Evolutionary conservation across 2,888 invertebrate species (phyloP), one percentile per base, ranked within the genome.

Genomic region (Harpagoxenus sublaevis): DNA sequence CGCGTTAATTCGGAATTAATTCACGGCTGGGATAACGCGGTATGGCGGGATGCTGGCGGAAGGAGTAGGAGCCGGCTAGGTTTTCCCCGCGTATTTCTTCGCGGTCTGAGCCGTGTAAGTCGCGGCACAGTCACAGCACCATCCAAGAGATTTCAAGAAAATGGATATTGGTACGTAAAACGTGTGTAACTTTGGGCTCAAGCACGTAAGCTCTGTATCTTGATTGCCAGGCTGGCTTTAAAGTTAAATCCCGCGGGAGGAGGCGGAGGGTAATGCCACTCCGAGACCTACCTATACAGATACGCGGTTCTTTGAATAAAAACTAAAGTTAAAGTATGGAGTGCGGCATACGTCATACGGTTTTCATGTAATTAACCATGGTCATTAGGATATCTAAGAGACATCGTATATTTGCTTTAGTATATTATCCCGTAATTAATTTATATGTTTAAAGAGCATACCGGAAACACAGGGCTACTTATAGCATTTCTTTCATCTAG

Each of bases 131-230:
- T 84, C 74, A 35, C 23, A 12, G 18, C 62, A 10, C 28, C 23
- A 79, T 87, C 78, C 78, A 66, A 78, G 77, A 66, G 66, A 60
- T 75, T 81, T 68, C 86, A 86, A 86, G 85, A 65, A 88, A 89
- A 88, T 89, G 86, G 83, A 89, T 89, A 88, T 89, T 57, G 90
- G 85, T 85, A 74, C 84, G 66, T 31, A 84, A 78, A 73, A 85
- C 78, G 89, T 88, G 86, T 89, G 75, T 88, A 89, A 89, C 89
- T 89, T 89, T 88, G 60, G 51, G 79, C 86, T 86, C 84, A 42
- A 79, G 45, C 28, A 81, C 75, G 57, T 82, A 85, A 88, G 79
- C 88, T 75, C 83, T 42, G 84, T 65, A 86, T 89, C 89, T 85
- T 77, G 78, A 68, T 74, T 53, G 79, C 79, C 73, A 77, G 60